Conservation (phyloP, 2,113 vertebrate genomes). For the Nycticryphes semicollaris region DNA sequence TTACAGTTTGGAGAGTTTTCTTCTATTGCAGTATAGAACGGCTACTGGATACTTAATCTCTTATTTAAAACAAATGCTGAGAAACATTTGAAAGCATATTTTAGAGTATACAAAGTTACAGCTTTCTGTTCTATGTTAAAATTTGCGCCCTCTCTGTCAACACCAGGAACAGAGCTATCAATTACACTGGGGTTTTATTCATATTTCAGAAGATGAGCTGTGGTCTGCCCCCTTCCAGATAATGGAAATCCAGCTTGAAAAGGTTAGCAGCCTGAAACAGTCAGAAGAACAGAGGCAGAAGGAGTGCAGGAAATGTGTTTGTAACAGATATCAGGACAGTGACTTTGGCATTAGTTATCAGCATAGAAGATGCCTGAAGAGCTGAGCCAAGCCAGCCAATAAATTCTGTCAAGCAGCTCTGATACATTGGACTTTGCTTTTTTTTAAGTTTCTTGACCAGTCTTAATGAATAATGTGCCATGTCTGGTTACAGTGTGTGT, state of each 20-base stretch:
- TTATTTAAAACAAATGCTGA: background rate
- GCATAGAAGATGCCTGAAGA: conserved; percentile 24
- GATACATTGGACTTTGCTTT: background rate
- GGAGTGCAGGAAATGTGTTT: conserved; percentile 45
- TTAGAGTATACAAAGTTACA: background rate
- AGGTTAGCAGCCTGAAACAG: conserved; percentile 57
- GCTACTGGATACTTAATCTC: background rate
- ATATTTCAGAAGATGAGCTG: conserved; percentile 41
- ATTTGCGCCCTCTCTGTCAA: background rate
- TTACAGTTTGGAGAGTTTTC: background rate
- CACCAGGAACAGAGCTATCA: conserved; percentile 21
- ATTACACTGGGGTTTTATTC: conserved; percentile 24
- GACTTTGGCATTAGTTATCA: conserved; percentile 56
- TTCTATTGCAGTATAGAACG: background rate
- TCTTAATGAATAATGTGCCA: conserved; percentile 38
- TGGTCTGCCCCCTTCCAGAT: conserved; percentile 28
- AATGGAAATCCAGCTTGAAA: conserved; percentile 55
- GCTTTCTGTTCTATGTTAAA: background rate
- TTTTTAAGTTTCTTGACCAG: conserved; percentile 31
- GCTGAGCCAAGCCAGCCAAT: conserved; percentile 43
- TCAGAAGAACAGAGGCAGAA: conserved; percentile 25
- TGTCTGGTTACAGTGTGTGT: conserved; percentile 8
- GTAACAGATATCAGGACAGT: conserved; percentile 47
- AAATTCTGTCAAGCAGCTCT: conserved; percentile 33
- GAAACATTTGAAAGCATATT: background rate